Evolutionary conservation across 2,797 vertebrate genomes (phyloP), one percentile per base, ranked within the genome.

Genomic region (Heteromormyrus szaboi): DNA sequence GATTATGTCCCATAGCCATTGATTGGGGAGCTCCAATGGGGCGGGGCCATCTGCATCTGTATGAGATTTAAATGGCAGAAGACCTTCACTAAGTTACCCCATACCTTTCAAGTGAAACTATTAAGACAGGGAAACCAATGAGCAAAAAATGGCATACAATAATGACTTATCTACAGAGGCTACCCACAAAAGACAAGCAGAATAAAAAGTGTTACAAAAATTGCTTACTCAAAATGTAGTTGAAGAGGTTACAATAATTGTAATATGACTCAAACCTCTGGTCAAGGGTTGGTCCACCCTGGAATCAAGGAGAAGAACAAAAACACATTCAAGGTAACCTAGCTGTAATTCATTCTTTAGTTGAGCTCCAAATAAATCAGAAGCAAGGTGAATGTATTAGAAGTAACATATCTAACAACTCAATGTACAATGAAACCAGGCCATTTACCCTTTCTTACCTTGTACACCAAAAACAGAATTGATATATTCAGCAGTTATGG

Each of bases 1-100:
- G 0, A 99, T 99, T 89, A 99, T 99, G 93, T 99, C 99, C 98
- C 99, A 99, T 8, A 99, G 97, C 99, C 99, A 99, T 91, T 99
- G 99, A 94, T 99, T 99, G 48, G 98, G 98, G 33, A 99, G 96
- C 90, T 99, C 99, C 90, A 99, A 93, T 11, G 98, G 98, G 89
- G 98, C 99, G 0, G 99, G 99, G 6, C 98, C 99, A 93, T 99
- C 98, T 81, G 99, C 99, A 95, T 99, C 99, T 99, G 41, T 4
- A 93, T 92, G 37, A n/a, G 62, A 88, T 88, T 19, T 89, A 19
- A 90, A 85, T 72, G 19, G 12, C 44, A 46, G 56, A 50, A 33
- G 91, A 48, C 91, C 84, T 90, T 65, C 2, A 79, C 6, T 88
- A 85, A 84, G 72, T 0, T n/a, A 51, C 8, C 56, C 19, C 11